These are phyloP conservation scores for Raillietiella orientalis DNA, from an alignment of 2,888 invertebrate genomes.

Conservation along the genomic window DNA sequence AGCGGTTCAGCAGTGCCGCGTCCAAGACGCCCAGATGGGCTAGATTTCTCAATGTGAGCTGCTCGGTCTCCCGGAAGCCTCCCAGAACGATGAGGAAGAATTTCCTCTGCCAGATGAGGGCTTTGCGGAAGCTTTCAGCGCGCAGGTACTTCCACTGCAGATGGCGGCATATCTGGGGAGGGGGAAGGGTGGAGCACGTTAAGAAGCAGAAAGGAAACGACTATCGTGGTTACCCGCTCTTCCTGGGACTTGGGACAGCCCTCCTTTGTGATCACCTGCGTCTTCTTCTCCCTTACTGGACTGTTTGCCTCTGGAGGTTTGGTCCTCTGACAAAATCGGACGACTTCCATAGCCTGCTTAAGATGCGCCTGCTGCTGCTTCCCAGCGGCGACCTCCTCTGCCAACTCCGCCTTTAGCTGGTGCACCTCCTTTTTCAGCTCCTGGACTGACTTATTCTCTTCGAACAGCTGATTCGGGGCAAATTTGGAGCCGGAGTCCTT, in stretches of 20 bases:
- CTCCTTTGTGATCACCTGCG: slow-evolving; percentile 9
- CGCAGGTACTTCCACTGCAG: slow-evolving; percentile 33
- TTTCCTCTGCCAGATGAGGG: slow-evolving; percentile 61
- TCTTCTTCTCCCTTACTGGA: no score
- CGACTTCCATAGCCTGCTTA: slow-evolving; percentile 9
- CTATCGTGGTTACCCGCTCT: slow-evolving; percentile 3
- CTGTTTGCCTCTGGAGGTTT: no score
- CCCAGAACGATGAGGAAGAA: slow-evolving; percentile 36
- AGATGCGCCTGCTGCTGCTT: slow-evolving; percentile 8
- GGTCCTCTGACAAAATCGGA: no score
- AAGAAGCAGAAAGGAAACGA: background rate
- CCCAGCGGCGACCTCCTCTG: slow-evolving; percentile 8
- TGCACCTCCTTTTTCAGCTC: no score
- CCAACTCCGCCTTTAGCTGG: slow-evolving; percentile 7
- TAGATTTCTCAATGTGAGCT: slow-evolving; percentile 15
- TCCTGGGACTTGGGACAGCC: slow-evolving; percentile 1
- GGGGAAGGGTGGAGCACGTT: background rate
- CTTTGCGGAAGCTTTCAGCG: slow-evolving; percentile 53
- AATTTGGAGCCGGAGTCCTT: background rate
- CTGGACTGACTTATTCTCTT: no score
- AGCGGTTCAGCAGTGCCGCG: background rate
- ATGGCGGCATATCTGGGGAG: slow-evolving; percentile 6
- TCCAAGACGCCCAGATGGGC: slow-evolving; percentile 13
- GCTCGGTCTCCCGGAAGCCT: slow-evolving; percentile 20
- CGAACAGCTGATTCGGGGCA: no score